A percentile compares a stretch with the other conserved stretches of the same genome.
phyloP scores from a whole-genome alignment of 2,113 vertebrate species.

The Rhynchopsitta pachyrhyncha region DNA sequence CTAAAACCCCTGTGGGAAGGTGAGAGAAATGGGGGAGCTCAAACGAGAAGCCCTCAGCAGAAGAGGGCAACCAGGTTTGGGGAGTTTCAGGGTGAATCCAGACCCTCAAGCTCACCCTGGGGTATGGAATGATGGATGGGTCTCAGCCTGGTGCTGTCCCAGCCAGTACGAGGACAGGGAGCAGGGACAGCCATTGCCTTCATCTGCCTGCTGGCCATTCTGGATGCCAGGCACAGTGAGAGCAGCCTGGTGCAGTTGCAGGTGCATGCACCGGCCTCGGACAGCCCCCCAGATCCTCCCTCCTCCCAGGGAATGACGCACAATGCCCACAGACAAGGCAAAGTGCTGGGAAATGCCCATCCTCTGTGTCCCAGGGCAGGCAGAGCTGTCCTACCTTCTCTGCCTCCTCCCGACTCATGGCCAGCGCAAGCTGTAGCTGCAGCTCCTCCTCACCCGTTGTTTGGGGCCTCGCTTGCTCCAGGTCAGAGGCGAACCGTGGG shows the following conservation, averaged over 20 bases:
- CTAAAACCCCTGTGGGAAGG: background rate
- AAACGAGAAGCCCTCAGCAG: background rate
- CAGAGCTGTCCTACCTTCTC: constrained; percentile 83
- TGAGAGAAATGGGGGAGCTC: background rate
- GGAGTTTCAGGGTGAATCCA: background rate
- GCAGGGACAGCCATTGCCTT: background rate
- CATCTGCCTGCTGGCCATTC: rapidly evolving
- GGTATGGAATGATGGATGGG: background rate
- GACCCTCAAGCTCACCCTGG: background rate
- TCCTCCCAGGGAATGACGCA: background rate
- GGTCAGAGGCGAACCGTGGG: constrained; percentile 81
- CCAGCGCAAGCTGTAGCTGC: constrained; percentile 93
- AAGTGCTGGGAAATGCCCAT: background rate
- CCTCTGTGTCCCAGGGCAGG: rapidly evolving
- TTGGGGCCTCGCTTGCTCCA: constrained; percentile 91
- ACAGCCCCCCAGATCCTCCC: background rate
- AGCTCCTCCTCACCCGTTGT: constrained; percentile 93
- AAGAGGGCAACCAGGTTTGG: background rate
- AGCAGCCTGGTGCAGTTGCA: background rate
- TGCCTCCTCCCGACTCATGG: constrained; percentile 94
- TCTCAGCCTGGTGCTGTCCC: background rate
- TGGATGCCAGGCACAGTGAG: rapidly evolving
- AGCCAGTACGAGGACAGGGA: rapidly evolving
- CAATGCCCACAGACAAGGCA: background rate
- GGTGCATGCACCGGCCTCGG: background rate